Evolutionary conservation across 2,888 invertebrate genomes (phyloP).

Genomic region (Gari tellinella): DNA sequence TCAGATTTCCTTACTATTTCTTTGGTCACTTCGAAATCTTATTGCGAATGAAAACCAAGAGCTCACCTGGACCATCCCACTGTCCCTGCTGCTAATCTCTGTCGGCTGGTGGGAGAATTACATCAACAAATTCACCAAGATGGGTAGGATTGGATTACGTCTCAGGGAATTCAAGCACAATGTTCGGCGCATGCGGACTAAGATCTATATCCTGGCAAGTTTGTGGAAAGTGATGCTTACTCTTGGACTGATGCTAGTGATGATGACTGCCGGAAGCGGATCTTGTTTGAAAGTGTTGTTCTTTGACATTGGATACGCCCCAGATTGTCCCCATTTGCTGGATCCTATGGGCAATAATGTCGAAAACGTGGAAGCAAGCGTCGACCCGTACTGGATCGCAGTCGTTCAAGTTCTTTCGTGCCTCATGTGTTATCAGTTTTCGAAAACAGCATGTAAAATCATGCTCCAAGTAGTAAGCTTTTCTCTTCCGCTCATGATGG

Average conservation of each 20-base stretch:
- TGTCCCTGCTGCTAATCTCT: conserved; percentile 93
- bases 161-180: conserved; percentile 89
- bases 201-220: conserved; percentile 95
- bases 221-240: conserved; percentile 95
- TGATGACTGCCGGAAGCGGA: conserved; percentile 66
- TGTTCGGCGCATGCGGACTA: conserved; percentile 92
- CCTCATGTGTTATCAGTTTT: conserved; percentile 95
- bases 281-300: conserved; percentile 70
- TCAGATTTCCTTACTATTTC: conserved; percentile 69
- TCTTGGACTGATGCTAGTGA: conserved; percentile 89
- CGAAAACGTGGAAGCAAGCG: conserved; percentile 49
- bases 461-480: conserved; percentile 98
- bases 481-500: conserved; percentile 97
- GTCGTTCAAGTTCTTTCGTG: conserved; percentile 92
- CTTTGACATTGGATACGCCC: conserved; percentile 60
- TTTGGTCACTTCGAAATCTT: conserved; percentile 69
- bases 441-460: conserved; percentile 98
- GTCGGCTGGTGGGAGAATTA: conserved; percentile 99
- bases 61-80: conserved; percentile 90
- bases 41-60: conserved; percentile 47
- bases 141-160: conserved; percentile 86
- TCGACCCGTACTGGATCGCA: conserved; percentile 72
- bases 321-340: conserved; percentile 69
- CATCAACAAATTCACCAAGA: conserved; percentile 92
- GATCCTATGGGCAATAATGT: conserved; percentile 57